Conservation (phyloP, 2,113 vertebrate genomes). For the Heteronetta atricapilla region DNA sequence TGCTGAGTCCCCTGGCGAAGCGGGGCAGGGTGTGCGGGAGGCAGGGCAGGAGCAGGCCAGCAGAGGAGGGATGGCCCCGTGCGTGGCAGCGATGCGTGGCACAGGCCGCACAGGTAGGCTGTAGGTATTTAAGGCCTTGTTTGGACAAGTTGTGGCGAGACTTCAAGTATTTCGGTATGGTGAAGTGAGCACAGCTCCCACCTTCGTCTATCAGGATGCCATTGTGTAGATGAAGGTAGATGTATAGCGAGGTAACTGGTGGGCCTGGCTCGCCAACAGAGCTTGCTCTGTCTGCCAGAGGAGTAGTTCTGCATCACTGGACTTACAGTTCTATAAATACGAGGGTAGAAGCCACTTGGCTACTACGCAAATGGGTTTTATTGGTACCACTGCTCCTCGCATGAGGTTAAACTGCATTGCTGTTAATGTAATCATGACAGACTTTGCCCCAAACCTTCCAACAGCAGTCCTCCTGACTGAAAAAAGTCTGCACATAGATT, state of each 20-base stretch:
- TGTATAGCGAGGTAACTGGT: accelerated
- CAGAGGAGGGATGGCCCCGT: too few relatives aligned
- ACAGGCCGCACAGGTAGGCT: not conserved
- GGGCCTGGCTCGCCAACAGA: not conserved
- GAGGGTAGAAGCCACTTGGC: not conserved
- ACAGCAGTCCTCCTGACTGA: not conserved
- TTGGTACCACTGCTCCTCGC: not conserved
- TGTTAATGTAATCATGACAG: not conserved
- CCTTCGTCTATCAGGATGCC: not conserved
- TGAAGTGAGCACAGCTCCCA: not conserved
- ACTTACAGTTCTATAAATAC: not conserved
- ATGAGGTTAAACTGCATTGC: not conserved
- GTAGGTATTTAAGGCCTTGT: not conserved
- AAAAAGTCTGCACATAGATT: not conserved
- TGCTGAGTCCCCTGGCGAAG: not conserved
- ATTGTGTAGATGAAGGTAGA: not conserved
- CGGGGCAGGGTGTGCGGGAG: too few relatives aligned
- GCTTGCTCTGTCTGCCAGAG: not conserved
- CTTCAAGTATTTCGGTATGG: not conserved
- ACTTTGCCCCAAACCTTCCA: not conserved
- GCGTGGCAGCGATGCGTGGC: accelerated
- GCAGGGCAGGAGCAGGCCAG: too few relatives aligned
- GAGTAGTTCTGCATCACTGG: not conserved
- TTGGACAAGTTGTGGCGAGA: not conserved
- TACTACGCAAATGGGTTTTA: not conserved